Percentiles rank a stretch among this genome's conserved stretches.
These are phyloP conservation scores for Thalassaphorura encarpata DNA, from an alignment of 1,140 invertebrate species.

Conservation along the genomic window DNA sequence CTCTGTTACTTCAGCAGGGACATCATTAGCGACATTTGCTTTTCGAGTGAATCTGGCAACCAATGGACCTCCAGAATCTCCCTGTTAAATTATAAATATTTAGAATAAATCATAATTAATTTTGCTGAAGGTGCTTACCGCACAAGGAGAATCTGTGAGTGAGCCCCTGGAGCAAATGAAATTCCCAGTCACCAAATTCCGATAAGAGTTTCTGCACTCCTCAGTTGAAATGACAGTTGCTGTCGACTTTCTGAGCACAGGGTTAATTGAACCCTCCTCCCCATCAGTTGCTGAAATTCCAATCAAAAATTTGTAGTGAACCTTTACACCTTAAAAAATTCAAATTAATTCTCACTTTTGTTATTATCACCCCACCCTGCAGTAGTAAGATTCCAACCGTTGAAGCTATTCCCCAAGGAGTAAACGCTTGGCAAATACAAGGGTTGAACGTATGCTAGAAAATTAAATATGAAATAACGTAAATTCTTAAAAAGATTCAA, in stretches of 20 bases:
- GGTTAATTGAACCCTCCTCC: conserved; percentile 5
- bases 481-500: neutral
- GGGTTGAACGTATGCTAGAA: conserved; percentile 22
- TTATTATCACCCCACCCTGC: conserved; percentile 22
- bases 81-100: conserved; percentile 1
- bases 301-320: no score
- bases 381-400: conserved; percentile 15
- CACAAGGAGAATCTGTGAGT: conserved; percentile 12
- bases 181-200: conserved; percentile 20
- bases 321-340: neutral
- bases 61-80: conserved; percentile 21
- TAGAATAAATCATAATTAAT: neutral
- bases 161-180: conserved; percentile 14
- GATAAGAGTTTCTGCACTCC: conserved; percentile 18
- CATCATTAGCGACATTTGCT: neutral
- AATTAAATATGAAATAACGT: neutral
- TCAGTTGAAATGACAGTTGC: conserved; percentile 17
- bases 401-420: conserved; percentile 19
- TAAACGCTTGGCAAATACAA: conserved; percentile 23
- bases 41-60: conserved; percentile 15
- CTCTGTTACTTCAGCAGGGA: neutral
- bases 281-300: conserved; percentile 2
- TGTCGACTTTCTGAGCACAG: conserved; percentile 15
- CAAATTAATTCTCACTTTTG: conserved; percentile 10
- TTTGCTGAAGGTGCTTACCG: neutral